phyloP scores from a whole-genome alignment of 2,888 invertebrate species.

The Dioctria rufipes region DNA sequence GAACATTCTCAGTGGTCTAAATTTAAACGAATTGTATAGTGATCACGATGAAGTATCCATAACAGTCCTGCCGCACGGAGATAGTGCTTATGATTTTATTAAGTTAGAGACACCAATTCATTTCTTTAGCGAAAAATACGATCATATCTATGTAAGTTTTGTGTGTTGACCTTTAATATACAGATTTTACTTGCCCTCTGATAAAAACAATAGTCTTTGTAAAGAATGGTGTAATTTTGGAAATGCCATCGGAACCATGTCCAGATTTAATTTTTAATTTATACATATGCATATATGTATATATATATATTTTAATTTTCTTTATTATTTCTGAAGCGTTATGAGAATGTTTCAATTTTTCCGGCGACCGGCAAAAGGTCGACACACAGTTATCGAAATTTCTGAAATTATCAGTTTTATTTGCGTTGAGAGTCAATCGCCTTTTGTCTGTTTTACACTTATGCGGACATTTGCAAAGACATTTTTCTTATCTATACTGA shows the following conservation, averaged over 20 bases:
- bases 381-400: constrained; percentile 57
- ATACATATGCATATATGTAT: too few relatives aligned
- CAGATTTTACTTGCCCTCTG: neutral
- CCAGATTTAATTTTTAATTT: neutral
- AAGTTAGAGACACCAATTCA: constrained; percentile 76
- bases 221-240: neutral
- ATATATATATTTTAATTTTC: too few relatives aligned
- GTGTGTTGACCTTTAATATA: constrained; percentile 8
- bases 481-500: constrained; percentile 1
- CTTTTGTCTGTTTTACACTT: neutral
- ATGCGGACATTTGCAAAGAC: neutral
- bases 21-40: constrained; percentile 54
- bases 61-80: constrained; percentile 65
- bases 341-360: constrained; percentile 4
- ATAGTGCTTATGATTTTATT: constrained; percentile 67
- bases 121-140: constrained; percentile 85
- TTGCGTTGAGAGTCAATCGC: constrained; percentile 33
- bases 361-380: constrained; percentile 43
- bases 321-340: too few relatives aligned
- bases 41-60: constrained; percentile 54
- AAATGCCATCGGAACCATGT: neutral
- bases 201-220: constrained; percentile 30
- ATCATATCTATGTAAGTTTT: constrained; percentile 86
- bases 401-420: constrained; percentile 31
- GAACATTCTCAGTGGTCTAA: neutral